A percentile compares a stretch with the other conserved stretches of the same genome.
These are phyloP conservation scores for Pachycephala philippinensis DNA, from an alignment of 2,113 vertebrate species.

Conservation along the genomic window DNA sequence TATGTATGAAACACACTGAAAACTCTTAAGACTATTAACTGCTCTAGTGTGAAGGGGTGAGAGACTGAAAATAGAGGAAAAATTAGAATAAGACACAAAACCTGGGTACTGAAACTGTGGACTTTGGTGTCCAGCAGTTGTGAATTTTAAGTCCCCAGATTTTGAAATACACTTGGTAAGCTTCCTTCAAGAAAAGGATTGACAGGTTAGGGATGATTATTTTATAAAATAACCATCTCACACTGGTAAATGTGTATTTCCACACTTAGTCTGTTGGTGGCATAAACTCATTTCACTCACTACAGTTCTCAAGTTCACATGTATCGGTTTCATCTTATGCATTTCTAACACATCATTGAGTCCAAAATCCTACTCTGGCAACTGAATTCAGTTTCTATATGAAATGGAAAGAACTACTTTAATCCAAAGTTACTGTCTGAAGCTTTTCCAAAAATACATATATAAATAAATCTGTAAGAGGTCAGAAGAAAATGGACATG, in stretches of 20 bases:
- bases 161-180: not conserved
- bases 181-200: not conserved
- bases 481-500: not conserved
- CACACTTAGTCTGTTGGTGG: not conserved
- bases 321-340: not conserved
- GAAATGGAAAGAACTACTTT: not conserved
- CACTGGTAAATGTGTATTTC: not conserved
- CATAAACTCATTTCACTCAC: not conserved
- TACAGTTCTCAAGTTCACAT: not conserved
- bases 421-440: not conserved
- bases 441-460: not conserved
- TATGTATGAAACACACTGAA: not conserved
- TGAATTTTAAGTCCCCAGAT: not conserved
- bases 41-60: not conserved
- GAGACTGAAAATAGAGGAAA: not conserved
- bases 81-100: not conserved
- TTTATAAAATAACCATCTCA: not conserved
- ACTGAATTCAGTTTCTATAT: not conserved
- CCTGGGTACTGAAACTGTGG: not conserved
- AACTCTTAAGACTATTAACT: not conserved
- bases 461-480: not conserved
- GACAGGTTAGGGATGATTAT: not conserved
- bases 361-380: not conserved
- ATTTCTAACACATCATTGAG: not conserved
- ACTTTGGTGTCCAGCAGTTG: not conserved